phyloP scores from a whole-genome alignment of 2,113 vertebrate genomes.

The Donacobius atricapilla region DNA sequence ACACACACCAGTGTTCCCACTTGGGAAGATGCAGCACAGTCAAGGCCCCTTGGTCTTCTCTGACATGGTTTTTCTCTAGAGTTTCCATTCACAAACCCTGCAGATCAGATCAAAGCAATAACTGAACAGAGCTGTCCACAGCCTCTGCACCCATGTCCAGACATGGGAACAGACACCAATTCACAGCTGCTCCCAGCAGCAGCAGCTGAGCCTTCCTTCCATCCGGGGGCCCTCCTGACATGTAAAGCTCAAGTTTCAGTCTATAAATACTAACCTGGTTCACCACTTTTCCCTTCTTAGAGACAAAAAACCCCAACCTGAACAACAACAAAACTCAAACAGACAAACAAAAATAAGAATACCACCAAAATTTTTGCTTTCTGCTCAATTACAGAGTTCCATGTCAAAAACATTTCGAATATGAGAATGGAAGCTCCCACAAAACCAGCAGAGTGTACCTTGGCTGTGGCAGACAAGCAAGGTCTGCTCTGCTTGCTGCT shows the following conservation, averaged over 20 bases:
- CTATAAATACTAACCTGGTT: not conserved
- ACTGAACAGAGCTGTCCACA: not conserved
- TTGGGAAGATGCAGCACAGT: not conserved
- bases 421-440: not conserved
- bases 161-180: too few relatives aligned
- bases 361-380: not conserved
- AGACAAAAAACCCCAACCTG: not conserved
- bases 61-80: not conserved
- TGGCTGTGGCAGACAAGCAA: not conserved
- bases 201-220: not conserved
- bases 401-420: not conserved
- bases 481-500: not conserved
- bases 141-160: rapidly evolving
- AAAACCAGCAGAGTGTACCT: not conserved
- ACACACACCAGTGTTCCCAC: not conserved
- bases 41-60: not conserved
- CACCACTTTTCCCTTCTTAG: not conserved
- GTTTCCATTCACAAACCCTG: not conserved
- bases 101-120: not conserved
- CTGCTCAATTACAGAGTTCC: not conserved
- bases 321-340: not conserved
- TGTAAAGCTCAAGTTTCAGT: not conserved
- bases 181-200: not conserved
- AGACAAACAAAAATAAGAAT: not conserved
- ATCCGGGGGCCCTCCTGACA: not conserved